A percentile compares a stretch with the other conserved stretches of the same genome.
These are phyloP conservation scores for Chiroxiphia lanceolata DNA, from an alignment of 2,797 vertebrate species.

Conservation along the genomic window DNA sequence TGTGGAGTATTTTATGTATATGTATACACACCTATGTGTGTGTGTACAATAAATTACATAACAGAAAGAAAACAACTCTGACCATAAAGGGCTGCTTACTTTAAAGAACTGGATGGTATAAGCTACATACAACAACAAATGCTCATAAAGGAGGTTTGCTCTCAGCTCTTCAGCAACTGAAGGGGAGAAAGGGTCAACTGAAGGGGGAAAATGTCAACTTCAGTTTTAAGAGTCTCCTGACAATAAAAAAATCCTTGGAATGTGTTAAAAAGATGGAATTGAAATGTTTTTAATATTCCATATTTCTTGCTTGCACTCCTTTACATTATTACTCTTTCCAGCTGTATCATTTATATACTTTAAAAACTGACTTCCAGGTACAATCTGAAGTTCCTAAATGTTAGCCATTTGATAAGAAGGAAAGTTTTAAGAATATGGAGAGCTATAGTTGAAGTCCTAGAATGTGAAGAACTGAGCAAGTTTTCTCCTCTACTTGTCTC, in stretches of 20 bases:
- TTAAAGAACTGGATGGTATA: background rate
- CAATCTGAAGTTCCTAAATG: background rate
- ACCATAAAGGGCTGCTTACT: background rate
- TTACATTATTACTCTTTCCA: background rate
- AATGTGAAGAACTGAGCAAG: fast-evolving
- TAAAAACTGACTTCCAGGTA: background rate
- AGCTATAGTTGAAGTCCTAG: background rate
- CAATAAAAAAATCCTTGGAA: background rate
- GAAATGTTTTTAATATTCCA: fast-evolving
- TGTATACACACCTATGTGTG: too few relatives aligned
- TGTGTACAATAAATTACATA: background rate
- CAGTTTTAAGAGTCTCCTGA: background rate
- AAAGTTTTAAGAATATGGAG: background rate
- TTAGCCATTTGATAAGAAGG: background rate
- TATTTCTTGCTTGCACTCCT: background rate
- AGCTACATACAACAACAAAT: background rate
- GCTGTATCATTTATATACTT: background rate
- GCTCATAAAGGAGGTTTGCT: background rate
- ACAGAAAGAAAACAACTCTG: background rate
- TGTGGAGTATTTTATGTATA: background rate
- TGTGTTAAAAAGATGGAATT: background rate
- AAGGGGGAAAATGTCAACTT: background rate
- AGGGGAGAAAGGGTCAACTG: background rate
- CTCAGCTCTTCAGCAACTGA: background rate
- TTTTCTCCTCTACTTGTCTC: background rate